Conservation (phyloP, 2,113 vertebrate genomes). For the Dolichotis patagonum region DNA sequence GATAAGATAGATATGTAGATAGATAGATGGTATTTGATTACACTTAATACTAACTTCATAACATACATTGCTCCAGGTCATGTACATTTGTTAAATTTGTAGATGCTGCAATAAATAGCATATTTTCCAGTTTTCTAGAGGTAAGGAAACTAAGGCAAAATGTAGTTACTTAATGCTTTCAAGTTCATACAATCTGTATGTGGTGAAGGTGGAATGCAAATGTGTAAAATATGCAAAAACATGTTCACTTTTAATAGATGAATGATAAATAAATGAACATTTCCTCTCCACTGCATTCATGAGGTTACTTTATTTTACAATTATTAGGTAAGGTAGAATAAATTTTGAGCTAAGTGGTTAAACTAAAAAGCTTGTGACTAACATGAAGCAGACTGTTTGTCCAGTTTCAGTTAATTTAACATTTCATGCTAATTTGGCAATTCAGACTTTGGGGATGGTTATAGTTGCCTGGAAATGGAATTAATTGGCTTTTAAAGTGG, state of each 20-base stretch:
- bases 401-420: slow-evolving; percentile 55
- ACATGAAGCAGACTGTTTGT: slow-evolving; percentile 30
- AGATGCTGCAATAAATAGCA: not conserved
- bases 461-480: slow-evolving; percentile 50
- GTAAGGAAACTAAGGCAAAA: not conserved
- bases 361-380: slow-evolving; percentile 56
- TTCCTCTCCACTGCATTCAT: not conserved
- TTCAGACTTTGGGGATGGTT: slow-evolving; percentile 39
- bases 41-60: not conserved
- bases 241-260: not conserved
- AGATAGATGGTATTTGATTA: not conserved
- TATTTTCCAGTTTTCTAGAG: not conserved
- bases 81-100: not conserved
- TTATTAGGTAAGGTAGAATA: slow-evolving; percentile 24
- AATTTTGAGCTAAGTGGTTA: not conserved
- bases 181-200: not conserved
- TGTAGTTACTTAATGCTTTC: not conserved
- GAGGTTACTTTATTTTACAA: not conserved
- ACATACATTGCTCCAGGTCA: not conserved
- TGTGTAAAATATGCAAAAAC: not conserved
- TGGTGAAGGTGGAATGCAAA: not conserved
- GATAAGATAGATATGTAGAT: not conserved
- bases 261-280: not conserved
- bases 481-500: slow-evolving; percentile 41
- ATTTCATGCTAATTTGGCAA: slow-evolving; percentile 57